Evolutionary conservation across 2,113 vertebrate species (phyloP), one percentile per base, ranked within the genome.

Genomic region (Sula dactylatra): DNA sequence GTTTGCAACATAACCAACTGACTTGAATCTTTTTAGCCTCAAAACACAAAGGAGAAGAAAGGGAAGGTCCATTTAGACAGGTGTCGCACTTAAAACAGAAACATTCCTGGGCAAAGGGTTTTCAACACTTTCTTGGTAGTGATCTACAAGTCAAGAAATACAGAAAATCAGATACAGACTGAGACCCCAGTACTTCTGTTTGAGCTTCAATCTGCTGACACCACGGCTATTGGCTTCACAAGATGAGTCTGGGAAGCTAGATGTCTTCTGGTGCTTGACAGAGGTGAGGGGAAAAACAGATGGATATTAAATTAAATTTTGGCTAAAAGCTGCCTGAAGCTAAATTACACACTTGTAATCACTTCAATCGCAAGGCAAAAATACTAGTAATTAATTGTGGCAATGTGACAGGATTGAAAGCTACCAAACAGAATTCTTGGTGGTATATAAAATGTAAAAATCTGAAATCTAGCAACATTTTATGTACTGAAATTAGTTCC

Each of bases 261-360:
- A 78, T 45, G 25, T 67, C 69, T 87, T 74, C 78, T 89, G 36
- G 47, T 91, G 55, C 55, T 80, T 66, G 40, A 82, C 19, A 11
- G 71, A 92, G 45, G 21, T 59, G 19, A 76, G 49, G 49, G 34
- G 47, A 45, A 88, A 93, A 93, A 62, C 55, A 81, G 18, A 24
- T 94, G 80, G 70, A 86, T 92, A 92, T 76, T 94, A 85, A 91
- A 93, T 87, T 84, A 93, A 56, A 40, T 88, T 97, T 94, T 89
- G 69, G 83, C 80, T 94, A 94, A 88, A 92, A 96, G 34, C 86
- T 94, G 77, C 32, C 78, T 94, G 61, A 84, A 85, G 72, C 64
- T 79, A 82, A 84, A 93, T 66, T 89, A 86, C 38, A 92, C 25
- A 76, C 88, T 95, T 92, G 72, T 40, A 84, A 94, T 91, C 88